Conservation (phyloP, 2,113 vertebrate species). For the Rhinoderma darwinii region DNA sequence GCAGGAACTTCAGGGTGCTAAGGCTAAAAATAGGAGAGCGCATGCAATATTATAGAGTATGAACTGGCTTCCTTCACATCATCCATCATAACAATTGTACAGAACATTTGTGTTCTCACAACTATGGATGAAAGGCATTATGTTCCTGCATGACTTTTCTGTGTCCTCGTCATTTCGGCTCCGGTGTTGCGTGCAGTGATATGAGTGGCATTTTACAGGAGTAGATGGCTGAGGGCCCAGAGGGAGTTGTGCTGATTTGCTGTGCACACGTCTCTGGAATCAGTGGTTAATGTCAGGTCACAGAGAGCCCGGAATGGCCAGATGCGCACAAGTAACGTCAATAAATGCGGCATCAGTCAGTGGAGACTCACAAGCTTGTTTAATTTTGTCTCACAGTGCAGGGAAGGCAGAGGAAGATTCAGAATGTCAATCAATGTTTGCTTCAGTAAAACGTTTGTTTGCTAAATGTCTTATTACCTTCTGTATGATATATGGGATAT, state of each 20-base stretch:
- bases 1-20: too few relatives aligned
- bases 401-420: neutral
- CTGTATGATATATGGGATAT: too few relatives aligned
- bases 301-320: neutral
- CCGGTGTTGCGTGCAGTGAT: slow-evolving; percentile 18
- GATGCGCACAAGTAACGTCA: neutral
- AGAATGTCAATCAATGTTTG: neutral
- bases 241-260: neutral
- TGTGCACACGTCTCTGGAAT: slow-evolving; percentile 30
- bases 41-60: too few relatives aligned
- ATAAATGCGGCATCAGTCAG: neutral
- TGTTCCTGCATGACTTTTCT: neutral
- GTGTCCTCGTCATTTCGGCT: neutral
- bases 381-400: neutral
- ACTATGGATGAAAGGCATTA: neutral
- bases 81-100: too few relatives aligned
- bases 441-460: too few relatives aligned
- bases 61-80: too few relatives aligned
- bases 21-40: too few relatives aligned
- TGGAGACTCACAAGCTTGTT: neutral
- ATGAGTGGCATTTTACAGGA: slow-evolving; percentile 20
- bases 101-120: too few relatives aligned
- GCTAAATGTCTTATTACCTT: too few relatives aligned
- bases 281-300: slow-evolving; percentile 37
- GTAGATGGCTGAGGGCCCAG: slow-evolving; percentile 14